A percentile compares a stretch with the other conserved stretches of the same genome.
Conservation (phyloP, 2,888 invertebrate species). For the Ennomos erosarius region DNA sequence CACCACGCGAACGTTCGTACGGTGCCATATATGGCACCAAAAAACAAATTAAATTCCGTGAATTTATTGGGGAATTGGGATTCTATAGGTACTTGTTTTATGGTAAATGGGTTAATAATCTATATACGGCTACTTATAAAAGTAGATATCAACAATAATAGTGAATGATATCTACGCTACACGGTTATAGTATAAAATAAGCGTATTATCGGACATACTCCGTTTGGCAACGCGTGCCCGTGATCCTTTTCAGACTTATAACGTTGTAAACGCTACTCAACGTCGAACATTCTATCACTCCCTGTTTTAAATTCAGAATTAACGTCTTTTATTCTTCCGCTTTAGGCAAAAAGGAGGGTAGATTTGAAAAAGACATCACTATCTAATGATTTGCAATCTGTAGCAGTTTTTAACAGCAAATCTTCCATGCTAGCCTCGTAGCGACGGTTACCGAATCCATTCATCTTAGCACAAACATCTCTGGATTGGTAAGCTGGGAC, state of each 20-base stretch:
- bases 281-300: constrained; percentile 32
- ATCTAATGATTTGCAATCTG: no score
- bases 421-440: no score
- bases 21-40: no score
- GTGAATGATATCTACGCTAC: constrained; percentile 73
- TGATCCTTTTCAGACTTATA: constrained; percentile 80
- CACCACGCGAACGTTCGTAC: no score
- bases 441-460: no score
- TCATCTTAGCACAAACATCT: no score
- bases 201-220: constrained; percentile 81
- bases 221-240: constrained; percentile 68
- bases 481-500: no score
- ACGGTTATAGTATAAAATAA: constrained; percentile 83
- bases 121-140: constrained; percentile 72
- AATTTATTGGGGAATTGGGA: no score
- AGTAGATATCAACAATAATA: constrained; percentile 76
- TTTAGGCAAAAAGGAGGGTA: background rate
- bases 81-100: no score
- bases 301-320: constrained; percentile 27
- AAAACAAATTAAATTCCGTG: no score
- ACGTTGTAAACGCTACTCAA: constrained; percentile 40
- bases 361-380: no score
- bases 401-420: no score
- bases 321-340: constrained; percentile 1
- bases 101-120: constrained; percentile 53